These are phyloP conservation scores for Potamilus streckersoni DNA, from an alignment of 1,140 invertebrate species.

Conservation along the genomic window DNA sequence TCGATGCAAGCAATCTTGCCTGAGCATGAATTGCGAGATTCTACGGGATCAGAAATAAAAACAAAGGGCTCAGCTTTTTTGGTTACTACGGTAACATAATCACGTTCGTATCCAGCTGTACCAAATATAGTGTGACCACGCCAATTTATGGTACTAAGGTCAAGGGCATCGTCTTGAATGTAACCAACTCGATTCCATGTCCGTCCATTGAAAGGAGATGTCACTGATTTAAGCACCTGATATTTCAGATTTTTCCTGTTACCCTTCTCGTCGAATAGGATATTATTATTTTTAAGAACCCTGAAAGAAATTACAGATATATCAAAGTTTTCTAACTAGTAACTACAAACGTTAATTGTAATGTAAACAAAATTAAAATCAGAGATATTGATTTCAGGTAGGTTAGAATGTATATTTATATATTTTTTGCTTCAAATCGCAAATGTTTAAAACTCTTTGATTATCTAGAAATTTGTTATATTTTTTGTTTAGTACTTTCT, in stretches of 20 bases:
- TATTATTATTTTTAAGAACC: too few species aligned
- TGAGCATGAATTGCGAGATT: slow-evolving; percentile 38
- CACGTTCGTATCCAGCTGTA: slow-evolving; percentile 61
- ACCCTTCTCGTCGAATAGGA: background rate
- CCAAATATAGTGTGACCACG: slow-evolving; percentile 76
- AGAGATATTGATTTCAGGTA: background rate
- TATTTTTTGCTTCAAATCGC: background rate
- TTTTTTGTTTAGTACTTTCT: too few species aligned
- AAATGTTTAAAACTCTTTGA: background rate
- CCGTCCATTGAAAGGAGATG: slow-evolving; percentile 59
- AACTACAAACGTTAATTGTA: background rate
- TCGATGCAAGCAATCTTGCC: slow-evolving; percentile 80
- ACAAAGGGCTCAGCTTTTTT: slow-evolving; percentile 69
- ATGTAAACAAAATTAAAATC: background rate
- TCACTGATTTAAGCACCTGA: slow-evolving; percentile 45
- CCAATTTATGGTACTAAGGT: slow-evolving; percentile 86
- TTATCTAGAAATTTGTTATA: too few species aligned
- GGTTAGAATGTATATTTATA: background rate
- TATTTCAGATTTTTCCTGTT: slow-evolving; percentile 6
- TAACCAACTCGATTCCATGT: slow-evolving; percentile 75
- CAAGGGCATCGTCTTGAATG: slow-evolving; percentile 71
- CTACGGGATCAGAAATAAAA: slow-evolving; percentile 43
- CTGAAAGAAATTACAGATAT: background rate
- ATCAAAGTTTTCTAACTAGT: background rate
- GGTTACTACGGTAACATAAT: slow-evolving; percentile 85